Conservation (phyloP, 1,140 invertebrate genomes). For the Lamellibrachia luymesi region DNA sequence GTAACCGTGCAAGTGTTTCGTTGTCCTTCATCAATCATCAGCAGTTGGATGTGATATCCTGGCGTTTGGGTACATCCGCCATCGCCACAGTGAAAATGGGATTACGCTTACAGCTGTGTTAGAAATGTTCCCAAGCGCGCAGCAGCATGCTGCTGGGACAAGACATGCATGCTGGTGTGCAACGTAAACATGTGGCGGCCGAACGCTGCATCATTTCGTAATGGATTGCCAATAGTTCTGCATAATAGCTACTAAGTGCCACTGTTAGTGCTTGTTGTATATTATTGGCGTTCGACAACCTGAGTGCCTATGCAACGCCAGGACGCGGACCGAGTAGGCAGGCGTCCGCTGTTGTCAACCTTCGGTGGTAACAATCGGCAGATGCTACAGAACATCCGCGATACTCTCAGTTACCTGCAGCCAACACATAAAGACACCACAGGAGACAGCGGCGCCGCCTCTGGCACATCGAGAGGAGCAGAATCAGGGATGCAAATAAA, state of each 20-base stretch:
- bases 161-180: background rate
- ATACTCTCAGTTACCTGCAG: conserved; percentile 47
- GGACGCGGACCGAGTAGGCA: conserved; percentile 31
- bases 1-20: background rate
- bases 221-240: background rate
- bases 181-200: background rate
- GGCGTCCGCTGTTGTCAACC: conserved; percentile 43
- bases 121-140: background rate
- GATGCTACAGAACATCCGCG: conserved; percentile 50
- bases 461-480: conserved; percentile 2
- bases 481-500: conserved; percentile 31
- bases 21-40: background rate
- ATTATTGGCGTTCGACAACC: background rate
- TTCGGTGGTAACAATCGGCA: conserved; percentile 46
- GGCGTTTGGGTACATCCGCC: background rate
- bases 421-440: conserved; percentile 12
- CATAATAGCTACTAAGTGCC: background rate
- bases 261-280: background rate
- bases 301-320: conserved; percentile 18
- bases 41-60: conserved; percentile 4
- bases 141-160: background rate
- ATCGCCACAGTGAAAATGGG: background rate
- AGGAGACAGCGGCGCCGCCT: background rate
- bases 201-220: background rate
- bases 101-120: background rate